Percentiles rank a stretch among this genome's conserved stretches.
Evolutionary conservation across 2,888 invertebrate species (phyloP).

Genomic region (Metacarcinus magister): DNA sequence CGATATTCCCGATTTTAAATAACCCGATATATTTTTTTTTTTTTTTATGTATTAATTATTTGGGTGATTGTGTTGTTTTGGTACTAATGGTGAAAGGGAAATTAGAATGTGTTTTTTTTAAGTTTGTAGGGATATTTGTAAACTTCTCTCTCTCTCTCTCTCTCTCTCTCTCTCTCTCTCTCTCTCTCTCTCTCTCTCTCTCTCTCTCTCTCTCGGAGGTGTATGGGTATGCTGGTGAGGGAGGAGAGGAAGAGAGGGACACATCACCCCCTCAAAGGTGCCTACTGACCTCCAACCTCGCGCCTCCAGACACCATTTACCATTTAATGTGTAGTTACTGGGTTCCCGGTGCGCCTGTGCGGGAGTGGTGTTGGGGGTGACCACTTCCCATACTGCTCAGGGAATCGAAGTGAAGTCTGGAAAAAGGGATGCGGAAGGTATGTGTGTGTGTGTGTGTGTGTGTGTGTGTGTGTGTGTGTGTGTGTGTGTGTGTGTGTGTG

Average conservation of each 20-base stretch:
- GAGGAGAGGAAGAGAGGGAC: not conserved
- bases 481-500: slow-evolving; percentile 39
- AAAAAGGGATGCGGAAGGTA: not conserved
- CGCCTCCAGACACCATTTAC: slow-evolving; percentile 73
- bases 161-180: not conserved
- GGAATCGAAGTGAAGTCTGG: not conserved
- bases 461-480: slow-evolving; percentile 48
- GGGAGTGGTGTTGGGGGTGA: slow-evolving; percentile 53
- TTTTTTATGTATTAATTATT: not conserved
- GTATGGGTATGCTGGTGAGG: not conserved
- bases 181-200: not conserved
- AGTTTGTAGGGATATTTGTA: not conserved
- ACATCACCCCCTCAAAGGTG: slow-evolving; percentile 34
- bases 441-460: slow-evolving; percentile 3
- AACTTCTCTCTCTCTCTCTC: not conserved
- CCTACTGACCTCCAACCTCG: slow-evolving; percentile 74
- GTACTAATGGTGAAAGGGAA: not conserved
- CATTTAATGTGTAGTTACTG: slow-evolving; percentile 68
- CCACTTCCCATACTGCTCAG: slow-evolving; percentile 38
- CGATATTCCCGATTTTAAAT: not conserved
- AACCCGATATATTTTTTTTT: not conserved
- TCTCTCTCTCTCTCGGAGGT: not conserved
- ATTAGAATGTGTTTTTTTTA: not conserved
- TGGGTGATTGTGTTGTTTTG: slow-evolving; percentile 20
- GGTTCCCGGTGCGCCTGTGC: slow-evolving; percentile 69